Evolutionary conservation across 2,888 invertebrate genomes (phyloP), one percentile per base, ranked within the genome.

Genomic region (Lasioglossum figueresi): DNA sequence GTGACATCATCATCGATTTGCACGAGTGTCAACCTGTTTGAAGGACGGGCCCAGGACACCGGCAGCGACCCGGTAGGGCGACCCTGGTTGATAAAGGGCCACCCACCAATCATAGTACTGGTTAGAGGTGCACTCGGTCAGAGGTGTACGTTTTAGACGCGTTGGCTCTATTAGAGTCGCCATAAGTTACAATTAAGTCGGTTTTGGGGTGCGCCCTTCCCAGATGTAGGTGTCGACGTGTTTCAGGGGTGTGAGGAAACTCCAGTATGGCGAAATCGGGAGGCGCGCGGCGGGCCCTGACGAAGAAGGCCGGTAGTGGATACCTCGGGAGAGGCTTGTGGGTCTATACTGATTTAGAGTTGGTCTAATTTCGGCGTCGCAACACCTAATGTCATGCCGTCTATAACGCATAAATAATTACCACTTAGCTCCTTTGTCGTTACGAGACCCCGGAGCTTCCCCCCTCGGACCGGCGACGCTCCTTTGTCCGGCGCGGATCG

Each of bases 181-280:
- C 93, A 94, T 94, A 94, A 94, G 94, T 94, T 94, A 94, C 94
- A 94, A 94, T 94, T 94, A 94, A 94, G 93, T 94, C 93, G 94
- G 91, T 63, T 91, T 90, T 10, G 84, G 93, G 94, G 93, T 93
- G 93, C 89, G 94, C 88, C 88, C 90, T 88, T 88, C 72, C 88
- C 52, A 89, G 88, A 81, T 86, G 88, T 88, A 91, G 88, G 91
- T 91, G 93, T 92, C 82, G 86, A 73, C 84, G 76, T 73, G 19
- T 37, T 12, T 23, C 79, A 80, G 80, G 86, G 85, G 86, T 80
- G 82, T 77, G 86, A 78, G 83, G 88, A 83, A 73, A 79, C 76
- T 76, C 72, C 37, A 19, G 37, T 48, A 78, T 48, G 83, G 77
- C 40, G 76, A 75, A 85, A 80, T 83, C 77, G 63, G 76, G 48